Conservation (phyloP, 2,113 vertebrate genomes). For the Calidris pugnax region DNA sequence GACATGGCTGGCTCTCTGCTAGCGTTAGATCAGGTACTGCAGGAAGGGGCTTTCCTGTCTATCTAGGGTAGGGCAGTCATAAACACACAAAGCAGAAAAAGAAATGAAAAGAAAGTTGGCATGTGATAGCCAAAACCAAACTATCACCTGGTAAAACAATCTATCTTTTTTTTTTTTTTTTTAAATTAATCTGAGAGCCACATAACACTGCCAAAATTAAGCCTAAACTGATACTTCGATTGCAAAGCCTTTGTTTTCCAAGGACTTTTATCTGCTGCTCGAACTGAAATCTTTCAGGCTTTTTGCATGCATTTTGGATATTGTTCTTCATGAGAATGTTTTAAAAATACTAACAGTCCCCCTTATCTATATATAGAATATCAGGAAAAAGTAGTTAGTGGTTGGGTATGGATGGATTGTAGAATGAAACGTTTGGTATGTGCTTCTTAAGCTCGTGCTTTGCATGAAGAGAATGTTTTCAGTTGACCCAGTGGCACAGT, state of each 20-base stretch:
- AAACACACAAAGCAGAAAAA: neutral
- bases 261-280: neutral
- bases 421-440: neutral
- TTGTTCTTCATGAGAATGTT: neutral
- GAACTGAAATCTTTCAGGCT: neutral
- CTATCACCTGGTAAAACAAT: neutral
- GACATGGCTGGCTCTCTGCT: neutral
- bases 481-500: neutral
- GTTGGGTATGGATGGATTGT: neutral
- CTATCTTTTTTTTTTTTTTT: neutral
- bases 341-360: neutral
- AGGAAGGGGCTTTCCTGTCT: slow-evolving; percentile 18
- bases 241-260: neutral
- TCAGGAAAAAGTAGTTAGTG: neutral
- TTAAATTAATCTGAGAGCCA: neutral
- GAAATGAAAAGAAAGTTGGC: neutral
- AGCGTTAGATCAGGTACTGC: neutral
- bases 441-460: neutral
- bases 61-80: neutral
- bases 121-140: neutral
- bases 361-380: neutral
- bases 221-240: neutral
- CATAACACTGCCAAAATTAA: neutral
- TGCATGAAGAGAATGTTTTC: neutral
- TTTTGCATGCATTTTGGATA: neutral